These are phyloP conservation scores for Apis dorsata DNA, from an alignment of 1,140 invertebrate genomes.

Conservation along the genomic window DNA sequence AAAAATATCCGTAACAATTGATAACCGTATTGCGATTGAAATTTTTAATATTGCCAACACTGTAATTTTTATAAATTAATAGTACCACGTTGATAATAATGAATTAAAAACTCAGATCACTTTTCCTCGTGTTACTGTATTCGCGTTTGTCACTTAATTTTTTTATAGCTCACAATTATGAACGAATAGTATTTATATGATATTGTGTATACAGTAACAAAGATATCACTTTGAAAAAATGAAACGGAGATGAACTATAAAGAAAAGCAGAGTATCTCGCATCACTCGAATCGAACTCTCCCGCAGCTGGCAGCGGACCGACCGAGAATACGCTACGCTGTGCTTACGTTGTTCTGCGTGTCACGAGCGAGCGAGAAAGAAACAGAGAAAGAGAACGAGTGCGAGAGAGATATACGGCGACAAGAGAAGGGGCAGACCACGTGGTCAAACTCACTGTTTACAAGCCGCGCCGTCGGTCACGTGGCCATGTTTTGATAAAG, in stretches of 20 bases:
- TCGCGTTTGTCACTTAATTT: not conserved
- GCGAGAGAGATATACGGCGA: constrained; percentile 40
- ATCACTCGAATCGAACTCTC: constrained; percentile 52
- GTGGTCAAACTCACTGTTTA: constrained; percentile 77
- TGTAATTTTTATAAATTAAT: constrained; percentile 16
- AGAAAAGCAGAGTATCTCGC: constrained; percentile 14
- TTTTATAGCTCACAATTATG: not conserved
- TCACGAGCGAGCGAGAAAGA: constrained; percentile 39
- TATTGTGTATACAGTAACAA: not conserved
- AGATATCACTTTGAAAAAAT: not conserved
- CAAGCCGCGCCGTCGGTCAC: constrained; percentile 72
- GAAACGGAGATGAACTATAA: constrained; percentile 1
- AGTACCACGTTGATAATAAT: not conserved
- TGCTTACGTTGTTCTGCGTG: constrained; percentile 53
- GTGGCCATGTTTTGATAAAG: constrained; percentile 73
- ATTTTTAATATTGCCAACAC: constrained; percentile 35
- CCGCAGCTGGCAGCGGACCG: constrained; percentile 56
- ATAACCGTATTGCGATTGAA: constrained; percentile 1
- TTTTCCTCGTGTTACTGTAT: not conserved
- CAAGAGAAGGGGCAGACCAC: constrained; percentile 70
- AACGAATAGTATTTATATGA: not conserved
- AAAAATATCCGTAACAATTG: not conserved
- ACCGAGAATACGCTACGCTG: constrained; percentile 57
- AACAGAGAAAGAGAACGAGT: constrained; percentile 1
- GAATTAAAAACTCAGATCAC: not conserved